Conservation (phyloP, 2,797 vertebrate genomes). For the Sparus aurata region DNA sequence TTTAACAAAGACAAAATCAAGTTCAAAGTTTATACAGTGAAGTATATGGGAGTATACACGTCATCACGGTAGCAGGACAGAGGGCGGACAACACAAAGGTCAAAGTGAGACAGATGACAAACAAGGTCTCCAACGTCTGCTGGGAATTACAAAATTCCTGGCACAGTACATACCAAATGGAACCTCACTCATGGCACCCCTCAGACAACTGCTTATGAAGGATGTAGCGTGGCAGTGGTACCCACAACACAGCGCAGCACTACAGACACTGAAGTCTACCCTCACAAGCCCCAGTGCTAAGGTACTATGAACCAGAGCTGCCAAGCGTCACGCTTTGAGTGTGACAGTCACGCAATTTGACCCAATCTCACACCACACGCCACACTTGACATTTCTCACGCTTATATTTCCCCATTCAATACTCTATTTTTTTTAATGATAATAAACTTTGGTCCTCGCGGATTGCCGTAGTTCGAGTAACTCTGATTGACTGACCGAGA, state of each 20-base stretch:
- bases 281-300: not conserved
- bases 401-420: too few relatives aligned
- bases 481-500: too few relatives aligned
- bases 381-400: too few relatives aligned
- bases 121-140: not conserved
- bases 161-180: not conserved
- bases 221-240: too few relatives aligned
- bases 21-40: conserved; percentile 36
- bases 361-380: too few relatives aligned
- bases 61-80: conserved; percentile 25
- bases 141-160: conserved; percentile 12
- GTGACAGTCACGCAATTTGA: too few relatives aligned
- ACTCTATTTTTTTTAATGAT: too few relatives aligned
- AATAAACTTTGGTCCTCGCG: too few relatives aligned
- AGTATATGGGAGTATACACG: conserved; percentile 32
- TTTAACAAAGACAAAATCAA: conserved; percentile 35
- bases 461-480: too few relatives aligned
- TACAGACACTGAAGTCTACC: too few relatives aligned
- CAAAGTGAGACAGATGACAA: conserved; percentile 2
- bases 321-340: too few relatives aligned
- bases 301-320: not conserved
- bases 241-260: too few relatives aligned
- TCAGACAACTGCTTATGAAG: conserved; percentile 11
- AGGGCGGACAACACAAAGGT: conserved; percentile 1
- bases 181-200: not conserved